These are phyloP conservation scores for Galerucella pusilla DNA, from an alignment of 2,888 invertebrate species.

Conservation along the genomic window DNA sequence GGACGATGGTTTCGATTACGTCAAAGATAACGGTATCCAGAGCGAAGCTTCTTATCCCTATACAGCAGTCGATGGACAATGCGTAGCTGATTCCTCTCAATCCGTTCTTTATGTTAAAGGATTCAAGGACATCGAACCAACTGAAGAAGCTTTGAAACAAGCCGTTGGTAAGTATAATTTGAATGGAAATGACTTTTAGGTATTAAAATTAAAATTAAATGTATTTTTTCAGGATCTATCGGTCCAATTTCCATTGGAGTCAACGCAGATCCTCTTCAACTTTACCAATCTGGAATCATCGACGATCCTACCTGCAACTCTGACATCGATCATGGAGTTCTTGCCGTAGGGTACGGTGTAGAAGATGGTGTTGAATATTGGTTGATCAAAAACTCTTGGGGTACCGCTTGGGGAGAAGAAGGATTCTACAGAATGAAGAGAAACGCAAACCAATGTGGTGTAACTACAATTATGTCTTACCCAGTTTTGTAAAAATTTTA, in stretches of 20 bases:
- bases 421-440: constrained; percentile 28
- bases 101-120: constrained; percentile 1
- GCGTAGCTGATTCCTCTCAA: constrained; percentile 17
- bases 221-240: constrained; percentile 27
- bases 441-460: constrained; percentile 21
- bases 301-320: background rate
- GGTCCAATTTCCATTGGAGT: constrained; percentile 35
- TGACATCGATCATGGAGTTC: constrained; percentile 14
- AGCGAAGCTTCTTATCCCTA: constrained; percentile 68
- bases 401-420: constrained; percentile 21
- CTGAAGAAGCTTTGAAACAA: constrained; percentile 9
- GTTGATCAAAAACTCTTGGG: constrained; percentile 36
- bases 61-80: constrained; percentile 37
- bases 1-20: constrained; percentile 65
- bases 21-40: constrained; percentile 68
- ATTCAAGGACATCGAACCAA: background rate
- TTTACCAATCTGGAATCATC: constrained; percentile 27
- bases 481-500: constrained; percentile 12
- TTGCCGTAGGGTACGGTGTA: constrained; percentile 29
- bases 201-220: background rate
- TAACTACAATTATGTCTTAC: constrained; percentile 18
- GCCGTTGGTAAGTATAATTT: constrained; percentile 19
- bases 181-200: background rate
- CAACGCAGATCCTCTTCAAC: constrained; percentile 25
- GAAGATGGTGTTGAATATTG: constrained; percentile 14